phyloP scores from a whole-genome alignment of 1,140 invertebrate species.

The Metopolophium dirhodum region DNA sequence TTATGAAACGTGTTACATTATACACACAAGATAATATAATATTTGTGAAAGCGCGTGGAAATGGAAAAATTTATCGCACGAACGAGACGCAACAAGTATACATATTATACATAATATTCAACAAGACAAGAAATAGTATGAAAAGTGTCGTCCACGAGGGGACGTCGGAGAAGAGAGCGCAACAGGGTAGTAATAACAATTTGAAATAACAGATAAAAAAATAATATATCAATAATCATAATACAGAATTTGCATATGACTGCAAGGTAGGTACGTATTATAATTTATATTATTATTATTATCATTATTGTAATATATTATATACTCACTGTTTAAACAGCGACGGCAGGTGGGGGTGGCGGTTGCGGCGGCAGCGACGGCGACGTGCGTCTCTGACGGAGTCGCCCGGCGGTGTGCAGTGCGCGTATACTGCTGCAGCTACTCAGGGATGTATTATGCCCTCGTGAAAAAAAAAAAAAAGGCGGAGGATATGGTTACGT shows the following conservation, averaged over 20 bases:
- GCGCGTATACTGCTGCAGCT: neutral
- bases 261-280: too few species aligned
- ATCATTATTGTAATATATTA: too few species aligned
- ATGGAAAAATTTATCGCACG: neutral
- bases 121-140: neutral
- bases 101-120: neutral
- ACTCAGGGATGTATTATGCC: too few species aligned
- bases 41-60: neutral
- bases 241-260: too few species aligned
- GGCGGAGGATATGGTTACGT: too few species aligned
- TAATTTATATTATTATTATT: too few species aligned
- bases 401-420: neutral
- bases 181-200: neutral
- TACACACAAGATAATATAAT: neutral
- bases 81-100: neutral
- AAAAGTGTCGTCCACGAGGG: neutral
- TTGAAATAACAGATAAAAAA: neutral
- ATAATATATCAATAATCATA: neutral
- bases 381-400: constrained; percentile 8
- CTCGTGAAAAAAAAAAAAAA: too few species aligned
- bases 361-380: too few species aligned
- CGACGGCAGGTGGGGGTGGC: too few species aligned
- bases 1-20: neutral
- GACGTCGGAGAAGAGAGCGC: neutral
- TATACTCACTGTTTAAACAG: neutral